Percentiles rank a stretch among this genome's conserved stretches.
phyloP scores from a whole-genome alignment of 2,888 invertebrate species.

The Pseudococcus longispinus region DNA sequence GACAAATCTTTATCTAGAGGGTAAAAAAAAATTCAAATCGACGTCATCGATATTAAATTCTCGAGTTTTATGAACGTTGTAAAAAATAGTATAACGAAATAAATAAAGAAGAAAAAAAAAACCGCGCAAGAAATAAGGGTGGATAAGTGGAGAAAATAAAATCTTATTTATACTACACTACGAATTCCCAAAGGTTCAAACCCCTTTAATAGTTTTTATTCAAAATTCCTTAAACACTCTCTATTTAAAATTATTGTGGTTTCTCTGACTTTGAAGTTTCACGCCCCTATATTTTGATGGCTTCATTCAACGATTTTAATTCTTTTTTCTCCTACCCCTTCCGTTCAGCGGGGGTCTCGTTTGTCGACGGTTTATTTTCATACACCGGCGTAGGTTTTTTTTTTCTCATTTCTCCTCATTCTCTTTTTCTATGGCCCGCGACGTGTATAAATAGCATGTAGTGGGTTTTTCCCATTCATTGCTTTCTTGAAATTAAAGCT shows the following conservation, averaged over 20 bases:
- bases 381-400: not conserved
- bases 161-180: constrained; percentile 34
- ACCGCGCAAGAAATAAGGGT: not conserved
- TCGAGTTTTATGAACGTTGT: not conserved
- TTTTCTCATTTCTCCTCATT: no score
- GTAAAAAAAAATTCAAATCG: not conserved
- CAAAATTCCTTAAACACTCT: constrained; percentile 37
- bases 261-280: constrained; percentile 38
- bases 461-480: constrained; percentile 14
- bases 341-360: not conserved
- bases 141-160: constrained; percentile 34
- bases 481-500: constrained; percentile 7
- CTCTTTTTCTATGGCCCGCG: not conserved
- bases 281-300: constrained; percentile 37
- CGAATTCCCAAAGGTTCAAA: constrained; percentile 25
- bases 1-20: not conserved
- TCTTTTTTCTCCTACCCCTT: not conserved
- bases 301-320: constrained; percentile 36
- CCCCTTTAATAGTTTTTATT: constrained; percentile 38
- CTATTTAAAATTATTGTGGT: constrained; percentile 33
- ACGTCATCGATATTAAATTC: constrained; percentile 35
- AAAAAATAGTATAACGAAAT: not conserved
- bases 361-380: constrained; percentile 7
- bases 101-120: not conserved
- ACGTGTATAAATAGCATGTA: not conserved